Conservation (phyloP, 2,888 invertebrate genomes). For the Sinohyriopsis cumingii region DNA sequence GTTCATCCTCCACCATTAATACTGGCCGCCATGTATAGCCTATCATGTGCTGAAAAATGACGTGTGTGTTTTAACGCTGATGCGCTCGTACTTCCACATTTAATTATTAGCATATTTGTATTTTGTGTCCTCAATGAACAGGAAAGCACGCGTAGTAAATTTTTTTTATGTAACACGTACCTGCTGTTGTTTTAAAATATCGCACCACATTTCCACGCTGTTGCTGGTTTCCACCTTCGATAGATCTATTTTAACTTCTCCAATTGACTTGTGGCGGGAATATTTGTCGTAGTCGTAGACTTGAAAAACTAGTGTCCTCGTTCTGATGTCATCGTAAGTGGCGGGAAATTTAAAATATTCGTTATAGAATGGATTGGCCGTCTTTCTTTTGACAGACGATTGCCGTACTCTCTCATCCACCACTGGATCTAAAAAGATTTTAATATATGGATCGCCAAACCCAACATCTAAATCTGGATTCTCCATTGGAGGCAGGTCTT, state of each 20-base stretch:
- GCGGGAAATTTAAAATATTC: conserved; percentile 95
- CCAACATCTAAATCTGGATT: conserved; percentile 79
- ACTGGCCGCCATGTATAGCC: too few species aligned
- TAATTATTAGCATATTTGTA: too few species aligned
- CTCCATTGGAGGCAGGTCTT: conserved; percentile 87
- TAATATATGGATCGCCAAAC: conserved; percentile 91
- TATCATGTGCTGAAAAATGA: too few species aligned
- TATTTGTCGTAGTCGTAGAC: conserved; percentile 81
- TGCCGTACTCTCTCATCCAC: conserved; percentile 89
- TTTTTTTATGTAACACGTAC: conserved; percentile 61
- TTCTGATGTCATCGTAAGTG: conserved; percentile 86
- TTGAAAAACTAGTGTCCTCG: conserved; percentile 77
- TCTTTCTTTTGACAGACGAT: conserved; percentile 87
- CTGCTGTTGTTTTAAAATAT: conserved; percentile 85
- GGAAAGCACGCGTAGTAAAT: too few species aligned
- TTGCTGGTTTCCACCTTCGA: conserved; percentile 85
- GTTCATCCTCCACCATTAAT: too few species aligned
- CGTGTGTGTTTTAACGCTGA: too few species aligned
- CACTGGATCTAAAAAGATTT: conserved; percentile 84
- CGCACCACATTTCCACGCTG: conserved; percentile 89
- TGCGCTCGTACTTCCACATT: too few species aligned
- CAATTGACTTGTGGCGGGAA: conserved; percentile 90
- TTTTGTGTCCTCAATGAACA: neutral
- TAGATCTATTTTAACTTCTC: conserved; percentile 85
- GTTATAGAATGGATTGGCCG: conserved; percentile 90